phyloP scores from a whole-genome alignment of 92 coral and sea anemone species.

The Phenganax stokvisi region DNA sequence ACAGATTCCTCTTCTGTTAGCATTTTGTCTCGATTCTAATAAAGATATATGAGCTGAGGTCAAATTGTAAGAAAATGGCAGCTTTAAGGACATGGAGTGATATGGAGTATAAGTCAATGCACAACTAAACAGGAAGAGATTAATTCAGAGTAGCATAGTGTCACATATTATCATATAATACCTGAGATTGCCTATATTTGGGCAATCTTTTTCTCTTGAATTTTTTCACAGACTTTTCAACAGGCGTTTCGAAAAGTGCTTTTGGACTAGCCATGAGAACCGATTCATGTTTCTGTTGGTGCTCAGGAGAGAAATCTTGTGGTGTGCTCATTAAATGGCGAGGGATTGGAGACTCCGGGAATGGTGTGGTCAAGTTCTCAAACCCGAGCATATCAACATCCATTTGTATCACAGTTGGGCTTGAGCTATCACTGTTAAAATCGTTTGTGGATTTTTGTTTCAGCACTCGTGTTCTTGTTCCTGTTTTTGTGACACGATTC shows the following conservation, averaged over 20 bases:
- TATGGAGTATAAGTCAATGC: too few relatives aligned
- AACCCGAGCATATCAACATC: conserved; percentile 32
- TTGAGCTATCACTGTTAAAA: conserved; percentile 27
- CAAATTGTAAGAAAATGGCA: too few relatives aligned
- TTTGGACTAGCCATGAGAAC: neutral
- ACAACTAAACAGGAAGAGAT: too few relatives aligned
- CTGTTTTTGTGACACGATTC: conserved; percentile 25
- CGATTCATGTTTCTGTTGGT: neutral
- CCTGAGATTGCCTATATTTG: neutral
- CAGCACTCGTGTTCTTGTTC: conserved; percentile 17
- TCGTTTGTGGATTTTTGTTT: conserved; percentile 16
- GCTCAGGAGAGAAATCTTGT: neutral
- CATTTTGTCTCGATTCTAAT: neutral
- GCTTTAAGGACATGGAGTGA: too few relatives aligned
- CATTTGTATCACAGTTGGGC: conserved; percentile 19
- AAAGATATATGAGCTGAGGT: neutral
- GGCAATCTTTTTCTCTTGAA: conserved; percentile 28
- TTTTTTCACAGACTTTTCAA: conserved; percentile 29
- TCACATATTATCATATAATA: neutral
- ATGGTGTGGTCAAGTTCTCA: conserved; percentile 23
- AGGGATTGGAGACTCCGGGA: conserved; percentile 21
- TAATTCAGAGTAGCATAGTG: too few relatives aligned
- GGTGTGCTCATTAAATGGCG: neutral
- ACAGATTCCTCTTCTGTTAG: conserved; percentile 15
- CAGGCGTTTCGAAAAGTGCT: conserved; percentile 31